phyloP scores from a whole-genome alignment of 2,113 vertebrate species.

The Phylloscopus trochilus region DNA sequence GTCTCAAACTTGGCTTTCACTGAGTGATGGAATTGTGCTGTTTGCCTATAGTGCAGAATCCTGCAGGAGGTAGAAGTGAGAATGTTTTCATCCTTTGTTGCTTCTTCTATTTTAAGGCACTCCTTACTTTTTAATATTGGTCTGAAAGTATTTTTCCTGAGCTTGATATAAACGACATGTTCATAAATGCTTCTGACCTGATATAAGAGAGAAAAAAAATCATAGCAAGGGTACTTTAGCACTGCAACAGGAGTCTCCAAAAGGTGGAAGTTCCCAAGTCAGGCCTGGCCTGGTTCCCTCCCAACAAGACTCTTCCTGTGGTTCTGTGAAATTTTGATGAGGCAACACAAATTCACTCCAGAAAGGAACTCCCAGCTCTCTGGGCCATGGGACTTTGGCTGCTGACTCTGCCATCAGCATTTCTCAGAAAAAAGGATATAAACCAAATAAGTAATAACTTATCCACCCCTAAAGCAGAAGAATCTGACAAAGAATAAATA shows the following conservation, averaged over 20 bases:
- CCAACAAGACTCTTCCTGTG: neutral
- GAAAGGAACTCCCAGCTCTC: neutral
- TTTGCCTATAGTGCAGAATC: neutral
- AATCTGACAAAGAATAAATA: constrained; percentile 14
- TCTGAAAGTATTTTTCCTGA: neutral
- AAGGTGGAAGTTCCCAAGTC: neutral
- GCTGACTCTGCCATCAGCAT: neutral
- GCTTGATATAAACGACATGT: neutral
- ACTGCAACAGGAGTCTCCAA: neutral
- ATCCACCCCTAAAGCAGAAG: neutral
- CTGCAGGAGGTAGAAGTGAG: neutral
- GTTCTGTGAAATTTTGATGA: neutral
- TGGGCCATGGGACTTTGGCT: neutral
- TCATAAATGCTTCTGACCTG: neutral
- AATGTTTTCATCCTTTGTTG: neutral
- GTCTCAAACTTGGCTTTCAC: neutral
- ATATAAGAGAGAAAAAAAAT: neutral
- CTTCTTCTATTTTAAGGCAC: neutral
- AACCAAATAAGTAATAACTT: neutral
- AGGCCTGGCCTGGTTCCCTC: neutral
- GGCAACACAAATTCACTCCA: neutral
- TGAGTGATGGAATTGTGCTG: neutral
- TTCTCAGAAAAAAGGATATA: neutral
- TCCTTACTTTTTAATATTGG: neutral
- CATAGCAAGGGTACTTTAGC: neutral